Evolutionary conservation across 1,140 invertebrate species (phyloP), one percentile per base, ranked within the genome.

Genomic region (Drosophila sturtevanti): DNA sequence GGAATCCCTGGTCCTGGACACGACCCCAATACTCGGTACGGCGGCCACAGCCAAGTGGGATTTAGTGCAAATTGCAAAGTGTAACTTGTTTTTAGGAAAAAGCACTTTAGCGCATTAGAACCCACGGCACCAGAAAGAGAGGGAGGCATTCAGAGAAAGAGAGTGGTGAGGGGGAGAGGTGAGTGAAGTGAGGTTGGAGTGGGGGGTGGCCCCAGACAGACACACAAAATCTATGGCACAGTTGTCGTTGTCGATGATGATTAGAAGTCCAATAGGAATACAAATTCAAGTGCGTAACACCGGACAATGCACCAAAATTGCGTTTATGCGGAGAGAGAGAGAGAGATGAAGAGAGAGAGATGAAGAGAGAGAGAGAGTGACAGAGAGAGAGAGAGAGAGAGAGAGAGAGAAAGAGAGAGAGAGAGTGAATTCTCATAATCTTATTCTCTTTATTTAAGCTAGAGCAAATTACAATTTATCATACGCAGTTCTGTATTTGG

Each of bases 61-160:
- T 89, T 89, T 89, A 89, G 84, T 89, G 84, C 79, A 89, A 89
- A 89, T 89, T 89, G 84, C 84, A 89, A 89, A 89, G 84, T 89
- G 84, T 89, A 89, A 89, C 84, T 89, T 89, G 84, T 89, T 89
- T 89, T 89, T 89, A 79, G 77, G 85, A 82, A 87, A 87, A 89
- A 89, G 84, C 84, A 89, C 84, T 89, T 89, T 89, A 89, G 84
- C 84, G 84, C 84, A 89, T 89, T 89, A 89, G 84, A 87, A 87
- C 75, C 65, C 79, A 86, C 82, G 79, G 51, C 63, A 56, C 12
- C 48, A 63, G 44, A 24, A 2, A 21, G 5, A 52, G 18, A 63
- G 22, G n/a, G 31, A 35, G 12, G 16, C 14, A n/a, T n/a, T n/a
- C 41, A 63, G 6, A 31, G 37, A 11, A 3, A 48, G 22, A 24